These are phyloP conservation scores for Dryobota labecula DNA, from an alignment of 2,888 invertebrate genomes.

Conservation along the genomic window DNA sequence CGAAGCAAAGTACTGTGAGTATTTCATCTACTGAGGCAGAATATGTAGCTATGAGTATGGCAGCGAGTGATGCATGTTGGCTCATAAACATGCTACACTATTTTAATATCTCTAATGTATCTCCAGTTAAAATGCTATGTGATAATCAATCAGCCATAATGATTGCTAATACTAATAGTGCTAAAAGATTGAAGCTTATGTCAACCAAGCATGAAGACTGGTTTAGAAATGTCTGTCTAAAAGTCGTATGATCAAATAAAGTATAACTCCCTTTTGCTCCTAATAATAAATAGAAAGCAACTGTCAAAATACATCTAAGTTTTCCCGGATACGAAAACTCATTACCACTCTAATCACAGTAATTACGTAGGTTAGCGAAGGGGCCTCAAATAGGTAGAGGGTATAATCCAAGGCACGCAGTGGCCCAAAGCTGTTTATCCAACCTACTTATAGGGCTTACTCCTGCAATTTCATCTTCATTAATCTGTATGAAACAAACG, in stretches of 20 bases:
- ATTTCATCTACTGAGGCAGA: no score
- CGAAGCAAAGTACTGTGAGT: no score
- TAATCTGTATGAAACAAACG: conserved; percentile 52
- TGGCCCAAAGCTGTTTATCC: conserved; percentile 64
- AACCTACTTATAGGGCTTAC: conserved; percentile 60
- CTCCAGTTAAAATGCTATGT: no score
- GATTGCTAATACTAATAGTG: no score
- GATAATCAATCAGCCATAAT: no score
- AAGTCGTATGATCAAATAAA: neutral
- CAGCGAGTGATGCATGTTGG: no score
- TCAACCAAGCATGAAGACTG: neutral
- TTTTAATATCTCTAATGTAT: no score
- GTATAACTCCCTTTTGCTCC: neutral
- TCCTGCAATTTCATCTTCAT: conserved; percentile 62
- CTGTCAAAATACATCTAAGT: neutral
- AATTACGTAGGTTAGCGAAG: conserved; percentile 51
- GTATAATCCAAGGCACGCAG: conserved; percentile 58
- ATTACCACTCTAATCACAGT: conserved; percentile 46
- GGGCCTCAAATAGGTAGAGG: conserved; percentile 40
- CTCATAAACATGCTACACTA: no score
- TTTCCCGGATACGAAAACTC: conserved; percentile 39
- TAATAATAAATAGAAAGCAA: conserved; percentile 8
- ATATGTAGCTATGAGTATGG: no score
- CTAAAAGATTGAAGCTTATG: no score
- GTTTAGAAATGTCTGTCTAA: neutral